Conservation (phyloP, 2,888 invertebrate species). For the Pachydiplax longipennis region DNA sequence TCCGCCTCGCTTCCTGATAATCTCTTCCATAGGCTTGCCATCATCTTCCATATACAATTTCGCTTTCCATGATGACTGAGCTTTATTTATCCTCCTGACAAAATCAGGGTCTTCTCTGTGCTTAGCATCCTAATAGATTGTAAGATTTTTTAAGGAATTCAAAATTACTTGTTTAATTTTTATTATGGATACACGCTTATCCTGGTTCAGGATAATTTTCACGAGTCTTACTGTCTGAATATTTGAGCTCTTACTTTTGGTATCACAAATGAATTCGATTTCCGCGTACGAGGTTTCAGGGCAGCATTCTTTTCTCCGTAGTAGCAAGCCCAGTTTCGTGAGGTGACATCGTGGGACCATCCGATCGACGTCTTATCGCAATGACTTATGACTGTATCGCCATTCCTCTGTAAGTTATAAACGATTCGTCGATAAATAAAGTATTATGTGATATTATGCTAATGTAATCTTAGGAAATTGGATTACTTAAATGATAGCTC, state of each 20-base stretch:
- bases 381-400: constrained; percentile 55
- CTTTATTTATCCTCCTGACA: constrained; percentile 58
- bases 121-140: neutral
- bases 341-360: constrained; percentile 61
- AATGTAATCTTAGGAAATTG: neutral
- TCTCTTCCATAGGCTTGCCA: constrained; percentile 55
- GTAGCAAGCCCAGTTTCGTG: constrained; percentile 61
- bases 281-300: constrained; percentile 47
- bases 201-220: neutral
- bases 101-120: constrained; percentile 47
- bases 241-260: neutral
- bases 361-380: constrained; percentile 60
- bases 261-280: neutral
- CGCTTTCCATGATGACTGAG: constrained; percentile 60
- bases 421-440: neutral
- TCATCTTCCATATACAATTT: constrained; percentile 57
- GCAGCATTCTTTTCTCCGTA: constrained; percentile 54
- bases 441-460: neutral
- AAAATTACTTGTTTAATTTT: too few species aligned
- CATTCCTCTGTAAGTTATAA: constrained; percentile 48
- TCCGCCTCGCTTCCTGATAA: constrained; percentile 59
- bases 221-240: neutral
- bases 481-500: neutral
- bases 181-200: too few species aligned
- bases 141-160: neutral